Base-by-base conservation (phyloP, 2,888 invertebrate genomes). In the Dryadula phaetusa region DNA sequence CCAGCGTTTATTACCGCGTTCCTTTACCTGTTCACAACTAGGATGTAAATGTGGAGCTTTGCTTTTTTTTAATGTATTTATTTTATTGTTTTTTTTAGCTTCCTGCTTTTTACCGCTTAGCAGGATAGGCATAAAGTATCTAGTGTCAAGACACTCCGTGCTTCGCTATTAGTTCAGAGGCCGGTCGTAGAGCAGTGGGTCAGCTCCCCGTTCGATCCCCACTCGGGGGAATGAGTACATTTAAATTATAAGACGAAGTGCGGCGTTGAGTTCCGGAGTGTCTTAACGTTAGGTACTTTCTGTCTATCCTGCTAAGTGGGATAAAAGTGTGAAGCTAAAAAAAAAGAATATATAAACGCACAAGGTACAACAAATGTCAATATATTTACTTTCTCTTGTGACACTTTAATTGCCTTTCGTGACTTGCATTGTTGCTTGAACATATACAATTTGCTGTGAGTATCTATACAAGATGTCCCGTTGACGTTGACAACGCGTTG, bases 1-100 rank as follows among this genome's bases (percentile, higher is more conserved):
- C 40, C 56, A n/a, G 20, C 37, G 40, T 40, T 56, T 40, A 52
- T 52, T 62, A 52, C 52, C 62, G 62, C 62, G 40, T 62, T 62
- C 62, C 18, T 52, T 14, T 42, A 37, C 2, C 40, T 22, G 22
- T 10, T 25, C 20, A 20, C 22, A 37, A 56, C 6, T 37, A 10
- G n/a, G 5, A 40, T 20, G 14, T 56, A 0, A 40, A 40, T 40
- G 8, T 14, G 8, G 3, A 37, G 22, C 0, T 6, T 16, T 37
- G 18, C 37, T 22, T 40, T 40, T n/a, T 37, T 56, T 22, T 47
- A 47, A n/a, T n/a, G n/a, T n/a, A 16, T 3, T 4, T 42, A 42
- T 7, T 52, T 28, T 52, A 52, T 28, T 52, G 18, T 46, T 10
- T 46, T 22, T n/a, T n/a, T n/a, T n/a, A n/a, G n/a, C n/a, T n/a